A percentile compares a stretch with the other conserved stretches of the same genome.
These are phyloP conservation scores for Phortica variegata DNA, from an alignment of 1,140 invertebrate species.

Conservation along the genomic window DNA sequence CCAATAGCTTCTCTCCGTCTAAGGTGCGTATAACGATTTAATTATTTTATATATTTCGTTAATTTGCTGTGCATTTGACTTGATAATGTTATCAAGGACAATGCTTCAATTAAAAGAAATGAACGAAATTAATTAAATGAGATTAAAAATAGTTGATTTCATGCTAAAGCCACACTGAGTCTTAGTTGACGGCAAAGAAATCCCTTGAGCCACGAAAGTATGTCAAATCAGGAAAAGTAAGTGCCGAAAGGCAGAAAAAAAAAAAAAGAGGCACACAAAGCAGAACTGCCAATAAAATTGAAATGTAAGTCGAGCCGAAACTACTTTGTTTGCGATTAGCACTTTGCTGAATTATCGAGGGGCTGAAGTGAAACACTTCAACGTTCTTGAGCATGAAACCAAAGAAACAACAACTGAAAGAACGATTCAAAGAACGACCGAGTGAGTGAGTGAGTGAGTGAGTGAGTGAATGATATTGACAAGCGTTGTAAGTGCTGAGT, in stretches of 20 bases:
- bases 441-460: neutral
- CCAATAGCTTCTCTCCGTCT: too few relatives aligned
- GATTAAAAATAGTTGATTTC: too few relatives aligned
- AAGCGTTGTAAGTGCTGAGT: neutral
- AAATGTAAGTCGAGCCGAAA: conserved; percentile 52
- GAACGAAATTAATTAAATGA: conserved; percentile 41
- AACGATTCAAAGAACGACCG: too few relatives aligned
- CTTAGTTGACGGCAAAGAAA: too few relatives aligned
- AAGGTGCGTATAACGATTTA: too few relatives aligned
- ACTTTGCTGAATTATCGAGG: conserved; percentile 41
- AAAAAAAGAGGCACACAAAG: conserved; percentile 34
- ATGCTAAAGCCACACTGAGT: too few relatives aligned
- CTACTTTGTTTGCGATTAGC: conserved; percentile 53
- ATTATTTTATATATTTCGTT: conserved; percentile 25
- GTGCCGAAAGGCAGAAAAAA: conserved; percentile 24
- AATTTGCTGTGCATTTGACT: too few relatives aligned
- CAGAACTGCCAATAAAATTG: conserved; percentile 45
- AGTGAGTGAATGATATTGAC: neutral
- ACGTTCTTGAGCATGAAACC: too few relatives aligned
- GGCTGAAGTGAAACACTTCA: neutral
- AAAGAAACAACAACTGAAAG: too few relatives aligned
- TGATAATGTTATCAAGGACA: conserved; percentile 15
- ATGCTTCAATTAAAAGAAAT: conserved; percentile 47
- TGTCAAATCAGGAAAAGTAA: conserved; percentile 25
- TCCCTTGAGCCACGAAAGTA: conserved; percentile 31